Conservation (phyloP, 2,797 vertebrate species). For the Hephaestus fuliginosus region DNA sequence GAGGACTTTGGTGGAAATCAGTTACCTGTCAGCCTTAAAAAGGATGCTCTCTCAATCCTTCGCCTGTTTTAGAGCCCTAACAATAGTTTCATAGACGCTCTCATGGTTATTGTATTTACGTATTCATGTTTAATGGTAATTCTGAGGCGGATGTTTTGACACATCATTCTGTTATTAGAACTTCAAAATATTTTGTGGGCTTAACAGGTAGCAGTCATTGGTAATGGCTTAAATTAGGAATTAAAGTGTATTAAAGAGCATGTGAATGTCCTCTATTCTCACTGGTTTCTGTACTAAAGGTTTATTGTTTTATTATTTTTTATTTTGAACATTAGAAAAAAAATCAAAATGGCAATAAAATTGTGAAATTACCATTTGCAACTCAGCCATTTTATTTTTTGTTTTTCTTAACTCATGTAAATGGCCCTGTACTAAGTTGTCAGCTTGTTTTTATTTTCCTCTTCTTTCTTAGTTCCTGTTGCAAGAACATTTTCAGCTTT, state of each 20-base stretch:
- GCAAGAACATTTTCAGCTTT: neutral
- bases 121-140: neutral
- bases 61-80: conserved; percentile 38
- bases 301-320: neutral
- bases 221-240: neutral
- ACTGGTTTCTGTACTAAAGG: neutral
- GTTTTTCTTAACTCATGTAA: neutral
- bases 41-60: conserved; percentile 40
- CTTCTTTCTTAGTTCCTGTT: neutral
- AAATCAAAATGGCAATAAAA: neutral
- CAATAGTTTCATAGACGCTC: conserved; percentile 22
- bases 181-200: neutral
- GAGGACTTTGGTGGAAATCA: conserved; percentile 79
- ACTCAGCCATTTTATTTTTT: neutral
- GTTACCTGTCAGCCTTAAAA: conserved; percentile 77
- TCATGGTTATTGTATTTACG: conserved; percentile 29
- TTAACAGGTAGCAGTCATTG: neutral
- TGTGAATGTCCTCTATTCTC: neutral
- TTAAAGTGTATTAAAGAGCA: neutral
- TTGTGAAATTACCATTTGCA: neutral
- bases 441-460: neutral
- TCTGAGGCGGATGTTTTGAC: conserved; percentile 1
- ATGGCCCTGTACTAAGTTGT: neutral
- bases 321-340: neutral
- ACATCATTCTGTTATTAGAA: neutral